A percentile compares a stretch with the other conserved stretches of the same genome.
These are phyloP conservation scores for Syngnathus rostellatus DNA, from an alignment of 2,797 vertebrate species.

Conservation along the genomic window DNA sequence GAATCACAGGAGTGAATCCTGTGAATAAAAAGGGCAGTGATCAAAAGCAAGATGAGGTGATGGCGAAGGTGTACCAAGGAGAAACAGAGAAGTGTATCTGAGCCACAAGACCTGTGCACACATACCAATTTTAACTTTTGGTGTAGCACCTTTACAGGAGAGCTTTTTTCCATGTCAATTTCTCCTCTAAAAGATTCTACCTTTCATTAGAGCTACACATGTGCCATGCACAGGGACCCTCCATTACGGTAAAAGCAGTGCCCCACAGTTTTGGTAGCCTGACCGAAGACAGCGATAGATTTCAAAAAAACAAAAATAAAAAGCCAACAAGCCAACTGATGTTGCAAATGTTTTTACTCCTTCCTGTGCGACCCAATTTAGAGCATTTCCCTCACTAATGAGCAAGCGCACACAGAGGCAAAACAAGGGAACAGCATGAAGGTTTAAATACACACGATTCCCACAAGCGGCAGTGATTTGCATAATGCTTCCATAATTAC, in stretches of 20 bases:
- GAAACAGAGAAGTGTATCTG: constrained; percentile 25
- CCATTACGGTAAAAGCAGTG: constrained; percentile 26
- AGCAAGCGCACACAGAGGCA: constrained; percentile 17
- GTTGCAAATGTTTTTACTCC: constrained; percentile 8
- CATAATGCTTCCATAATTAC: constrained; percentile 49
- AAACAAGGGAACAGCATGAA: constrained; percentile 41
- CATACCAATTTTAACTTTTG: constrained; percentile 37
- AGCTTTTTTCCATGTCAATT: constrained; percentile 39
- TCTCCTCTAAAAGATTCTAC: constrained; percentile 17
- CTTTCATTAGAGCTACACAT: constrained; percentile 34
- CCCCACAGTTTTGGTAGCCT: constrained; percentile 31
- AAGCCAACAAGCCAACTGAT: constrained; percentile 12
- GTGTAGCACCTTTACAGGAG: constrained; percentile 31
- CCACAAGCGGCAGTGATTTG: constrained; percentile 37
- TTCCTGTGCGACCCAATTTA: constrained; percentile 24
- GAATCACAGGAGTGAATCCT: constrained; percentile 33
- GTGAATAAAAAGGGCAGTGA: constrained; percentile 55
- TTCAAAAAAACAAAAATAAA: constrained; percentile 1
- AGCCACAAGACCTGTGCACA: constrained; percentile 30
- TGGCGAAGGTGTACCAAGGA: constrained; percentile 27
- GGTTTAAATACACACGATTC: constrained; percentile 39
- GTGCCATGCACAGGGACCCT: constrained; percentile 5
- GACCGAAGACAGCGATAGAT: neutral
- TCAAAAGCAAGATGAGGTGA: constrained; percentile 59
- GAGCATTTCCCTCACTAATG: constrained; percentile 36